These are phyloP conservation scores for Nemoura dubitans DNA, from an alignment of 2,888 invertebrate genomes.

Conservation along the genomic window DNA sequence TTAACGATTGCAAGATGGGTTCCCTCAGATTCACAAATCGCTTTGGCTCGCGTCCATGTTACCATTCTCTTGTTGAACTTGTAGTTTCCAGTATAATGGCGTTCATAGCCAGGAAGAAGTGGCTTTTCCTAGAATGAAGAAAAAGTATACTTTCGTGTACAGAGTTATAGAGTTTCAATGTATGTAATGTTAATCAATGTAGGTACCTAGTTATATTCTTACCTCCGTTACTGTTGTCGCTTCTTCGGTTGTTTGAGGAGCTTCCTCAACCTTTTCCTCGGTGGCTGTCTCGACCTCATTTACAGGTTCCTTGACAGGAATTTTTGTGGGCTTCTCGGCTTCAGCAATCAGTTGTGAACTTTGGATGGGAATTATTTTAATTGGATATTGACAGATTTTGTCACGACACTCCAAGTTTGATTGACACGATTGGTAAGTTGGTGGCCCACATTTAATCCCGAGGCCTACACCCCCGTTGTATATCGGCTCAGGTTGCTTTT, in stretches of 20 bases:
- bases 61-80: constrained; percentile 30
- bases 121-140: not conserved
- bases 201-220: not conserved
- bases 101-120: not conserved
- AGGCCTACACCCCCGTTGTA: not conserved
- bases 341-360: not conserved
- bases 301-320: not conserved
- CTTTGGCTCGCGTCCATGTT: constrained; percentile 20
- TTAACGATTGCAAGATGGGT: constrained; percentile 16
- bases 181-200: not conserved
- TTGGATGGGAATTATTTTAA: not conserved
- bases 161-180: not conserved
- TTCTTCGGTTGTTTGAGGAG: not conserved
- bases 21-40: constrained; percentile 10
- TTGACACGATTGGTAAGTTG: not conserved
- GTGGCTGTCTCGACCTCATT: not conserved
- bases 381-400: not conserved
- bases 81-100: not conserved
- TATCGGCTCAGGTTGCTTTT: not conserved
- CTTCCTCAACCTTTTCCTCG: not conserved
- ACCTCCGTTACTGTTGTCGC: not conserved
- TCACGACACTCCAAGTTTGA: not conserved
- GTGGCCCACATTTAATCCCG: not conserved
- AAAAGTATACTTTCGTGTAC: not conserved
- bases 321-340: not conserved